phyloP scores from a whole-genome alignment of 2,113 vertebrate genomes.

The Pseudorasbora parva region DNA sequence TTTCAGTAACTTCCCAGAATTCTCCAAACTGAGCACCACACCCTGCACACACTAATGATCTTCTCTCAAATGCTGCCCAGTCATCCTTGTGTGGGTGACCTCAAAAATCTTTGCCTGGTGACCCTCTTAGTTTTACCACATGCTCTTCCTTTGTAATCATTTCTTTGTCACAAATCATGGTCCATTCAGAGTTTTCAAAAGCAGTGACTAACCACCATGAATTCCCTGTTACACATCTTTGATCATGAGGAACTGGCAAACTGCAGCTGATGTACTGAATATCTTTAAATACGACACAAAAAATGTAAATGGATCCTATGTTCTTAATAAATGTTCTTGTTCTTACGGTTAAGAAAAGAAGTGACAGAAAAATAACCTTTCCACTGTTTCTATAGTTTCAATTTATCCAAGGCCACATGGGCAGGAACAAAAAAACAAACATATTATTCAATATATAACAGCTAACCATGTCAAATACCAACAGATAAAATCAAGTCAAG shows the following conservation, averaged over 20 bases:
- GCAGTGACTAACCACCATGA: constrained; percentile 5
- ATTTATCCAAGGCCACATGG: not conserved
- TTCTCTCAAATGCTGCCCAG: constrained; percentile 18
- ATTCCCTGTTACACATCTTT: not conserved
- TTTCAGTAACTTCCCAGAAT: constrained; percentile 22
- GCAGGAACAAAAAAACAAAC: not conserved
- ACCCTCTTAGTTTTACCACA: constrained; percentile 25
- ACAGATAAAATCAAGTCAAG: not conserved
- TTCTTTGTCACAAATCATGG: constrained; percentile 37
- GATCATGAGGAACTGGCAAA: not conserved
- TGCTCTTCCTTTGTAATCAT: constrained; percentile 21
- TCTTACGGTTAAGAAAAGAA: not conserved
- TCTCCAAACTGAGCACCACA: constrained; percentile 17
- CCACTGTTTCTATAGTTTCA: too few species aligned
- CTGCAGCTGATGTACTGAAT: not conserved
- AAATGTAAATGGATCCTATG: not conserved
- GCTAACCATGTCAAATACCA: not conserved
- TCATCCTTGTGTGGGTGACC: constrained; percentile 41
- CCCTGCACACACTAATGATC: constrained; percentile 33
- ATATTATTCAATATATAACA: not conserved
- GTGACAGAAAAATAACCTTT: too few species aligned
- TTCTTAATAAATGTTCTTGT: not conserved
- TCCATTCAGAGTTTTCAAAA: constrained; percentile 19
- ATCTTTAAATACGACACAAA: not conserved
- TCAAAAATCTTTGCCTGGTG: constrained; percentile 27